phyloP scores from a whole-genome alignment of 1,140 invertebrate genomes.

The Drosophila ficusphila region DNA sequence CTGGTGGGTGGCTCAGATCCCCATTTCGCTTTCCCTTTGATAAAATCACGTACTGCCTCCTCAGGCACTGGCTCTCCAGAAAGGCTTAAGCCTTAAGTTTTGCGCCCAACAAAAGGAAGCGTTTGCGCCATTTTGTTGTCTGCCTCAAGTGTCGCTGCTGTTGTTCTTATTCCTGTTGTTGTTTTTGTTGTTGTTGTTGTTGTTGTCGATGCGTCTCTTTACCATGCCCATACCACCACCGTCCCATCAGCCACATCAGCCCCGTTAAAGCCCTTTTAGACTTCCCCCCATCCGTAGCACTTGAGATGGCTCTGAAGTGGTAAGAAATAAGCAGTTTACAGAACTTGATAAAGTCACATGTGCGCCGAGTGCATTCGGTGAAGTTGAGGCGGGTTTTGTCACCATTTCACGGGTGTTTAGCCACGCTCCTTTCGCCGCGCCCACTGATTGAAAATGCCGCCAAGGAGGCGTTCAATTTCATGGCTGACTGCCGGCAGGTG shows the following conservation, averaged over 20 bases:
- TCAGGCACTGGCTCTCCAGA: constrained; percentile 52
- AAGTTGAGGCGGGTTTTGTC: constrained; percentile 32
- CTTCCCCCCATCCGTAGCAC: constrained; percentile 1
- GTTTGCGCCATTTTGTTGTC: constrained; percentile 60
- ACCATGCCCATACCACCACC: constrained; percentile 1
- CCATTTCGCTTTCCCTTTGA: constrained; percentile 71
- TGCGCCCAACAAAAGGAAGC: constrained; percentile 66
- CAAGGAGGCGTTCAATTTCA: constrained; percentile 58
- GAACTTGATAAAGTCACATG: constrained; percentile 63
- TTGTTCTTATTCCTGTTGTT: constrained; percentile 21
- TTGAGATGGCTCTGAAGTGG: constrained; percentile 33
- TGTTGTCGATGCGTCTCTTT: constrained; percentile 50
- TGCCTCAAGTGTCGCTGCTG: constrained; percentile 51
- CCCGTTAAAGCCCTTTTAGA: neutral
- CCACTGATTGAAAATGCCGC: constrained; percentile 53
- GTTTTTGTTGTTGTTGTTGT: constrained; percentile 21
- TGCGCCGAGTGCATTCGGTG: constrained; percentile 45
- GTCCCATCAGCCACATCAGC: neutral
- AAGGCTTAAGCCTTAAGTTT: constrained; percentile 70
- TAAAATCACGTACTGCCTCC: constrained; percentile 81
- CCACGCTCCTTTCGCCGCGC: constrained; percentile 16
- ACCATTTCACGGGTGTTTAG: constrained; percentile 59
- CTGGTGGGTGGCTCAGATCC: constrained; percentile 15
- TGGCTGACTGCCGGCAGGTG: constrained; percentile 46
- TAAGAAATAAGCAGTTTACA: constrained; percentile 52